A percentile compares a stretch with the other conserved stretches of the same genome.
Conservation (phyloP, 2,888 invertebrate genomes). For the Podotricha telesiphe region DNA sequence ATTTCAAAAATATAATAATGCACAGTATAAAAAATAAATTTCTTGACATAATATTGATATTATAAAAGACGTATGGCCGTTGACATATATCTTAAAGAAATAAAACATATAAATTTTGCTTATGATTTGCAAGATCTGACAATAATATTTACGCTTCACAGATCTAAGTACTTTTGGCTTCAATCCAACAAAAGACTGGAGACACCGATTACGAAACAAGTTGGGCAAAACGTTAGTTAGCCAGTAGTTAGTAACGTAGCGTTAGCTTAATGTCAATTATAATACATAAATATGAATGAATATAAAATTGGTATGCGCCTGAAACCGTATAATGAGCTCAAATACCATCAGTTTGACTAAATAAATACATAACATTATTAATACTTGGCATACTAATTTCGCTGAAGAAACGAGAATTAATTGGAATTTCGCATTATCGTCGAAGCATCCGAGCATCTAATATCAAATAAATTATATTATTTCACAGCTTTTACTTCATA, state of each 20-base stretch:
- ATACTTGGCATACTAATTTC: background rate
- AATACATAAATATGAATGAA: background rate
- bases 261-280: background rate
- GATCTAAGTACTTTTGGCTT: slow-evolving; percentile 21
- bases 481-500: no score
- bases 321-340: background rate
- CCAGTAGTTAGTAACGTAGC: no score
- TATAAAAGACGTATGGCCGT: background rate
- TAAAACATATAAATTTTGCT: background rate
- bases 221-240: slow-evolving; percentile 6
- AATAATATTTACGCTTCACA: slow-evolving; percentile 8
- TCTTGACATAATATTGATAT: slow-evolving; percentile 5
- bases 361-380: slow-evolving; percentile 9
- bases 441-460: background rate
- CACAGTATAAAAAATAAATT: background rate
- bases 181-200: slow-evolving; percentile 23
- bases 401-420: background rate
- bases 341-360: slow-evolving; percentile 4
- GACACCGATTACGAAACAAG: slow-evolving; percentile 7
- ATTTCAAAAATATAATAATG: background rate
- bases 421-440: background rate
- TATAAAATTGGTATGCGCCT: slow-evolving; percentile 6
- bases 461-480: no score
- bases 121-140: slow-evolving; percentile 13
- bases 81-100: slow-evolving; percentile 9